Percentiles rank a stretch among this genome's conserved stretches.
These are phyloP conservation scores for Nemopilema nomurai DNA, from an alignment of 30 jellyfish, hydroid and myxozoan species.

Conservation along the genomic window DNA sequence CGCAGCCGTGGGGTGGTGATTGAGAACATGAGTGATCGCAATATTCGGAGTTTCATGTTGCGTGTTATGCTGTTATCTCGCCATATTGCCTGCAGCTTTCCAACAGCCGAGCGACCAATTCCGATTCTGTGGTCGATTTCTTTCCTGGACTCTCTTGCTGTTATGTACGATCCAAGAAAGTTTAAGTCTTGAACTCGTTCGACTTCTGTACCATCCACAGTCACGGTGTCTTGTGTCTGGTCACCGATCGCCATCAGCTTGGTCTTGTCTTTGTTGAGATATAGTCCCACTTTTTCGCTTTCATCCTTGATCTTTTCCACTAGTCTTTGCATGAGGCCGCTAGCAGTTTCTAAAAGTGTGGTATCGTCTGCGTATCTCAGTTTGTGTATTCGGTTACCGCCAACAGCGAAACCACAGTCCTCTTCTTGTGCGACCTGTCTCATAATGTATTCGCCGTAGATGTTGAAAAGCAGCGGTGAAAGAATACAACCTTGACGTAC, in stretches of 20 bases:
- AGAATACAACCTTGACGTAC: conserved; percentile 34
- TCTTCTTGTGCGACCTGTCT: background rate
- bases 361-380: conserved; percentile 40
- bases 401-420: conserved; percentile 5
- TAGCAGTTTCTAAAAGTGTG: conserved; percentile 2
- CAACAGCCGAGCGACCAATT: conserved; percentile 7
- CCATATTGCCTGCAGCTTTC: conserved; percentile 8
- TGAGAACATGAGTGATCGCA: conserved; percentile 7
- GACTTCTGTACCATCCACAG: conserved; percentile 1
- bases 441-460: background rate
- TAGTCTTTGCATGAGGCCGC: background rate
- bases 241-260: conserved; percentile 11
- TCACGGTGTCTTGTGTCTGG: conserved; percentile 2
- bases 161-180: conserved; percentile 18
- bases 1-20: background rate
- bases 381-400: background rate
- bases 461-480: background rate
- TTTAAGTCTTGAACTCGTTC: conserved; percentile 5
- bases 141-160: background rate
- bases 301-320: conserved; percentile 10
- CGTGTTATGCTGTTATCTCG: background rate
- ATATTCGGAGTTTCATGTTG: conserved; percentile 2
- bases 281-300: conserved; percentile 10
- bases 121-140: conserved; percentile 6
- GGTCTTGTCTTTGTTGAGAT: conserved; percentile 5